Evolutionary conservation across 2,888 invertebrate species (phyloP).

Genomic region (Byasa hedistus): DNA sequence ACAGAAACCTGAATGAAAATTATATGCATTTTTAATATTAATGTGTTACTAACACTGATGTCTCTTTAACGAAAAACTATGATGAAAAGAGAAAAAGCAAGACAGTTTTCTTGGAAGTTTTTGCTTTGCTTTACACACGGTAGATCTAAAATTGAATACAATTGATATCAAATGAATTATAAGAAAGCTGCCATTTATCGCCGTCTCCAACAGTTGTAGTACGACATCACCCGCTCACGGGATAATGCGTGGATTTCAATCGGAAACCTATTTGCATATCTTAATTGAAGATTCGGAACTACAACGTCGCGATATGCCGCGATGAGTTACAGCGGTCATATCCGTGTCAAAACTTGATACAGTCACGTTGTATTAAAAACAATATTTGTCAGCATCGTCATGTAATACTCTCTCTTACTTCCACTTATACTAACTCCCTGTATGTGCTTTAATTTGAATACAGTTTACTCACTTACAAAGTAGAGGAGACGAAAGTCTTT

Average conservation of each 20-base stretch:
- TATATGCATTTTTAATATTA: too few species aligned
- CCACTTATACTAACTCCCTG: too few species aligned
- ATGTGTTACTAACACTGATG: too few species aligned
- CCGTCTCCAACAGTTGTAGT: constrained; percentile 12
- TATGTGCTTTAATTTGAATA: too few species aligned
- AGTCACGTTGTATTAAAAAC: not conserved
- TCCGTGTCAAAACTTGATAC: not conserved
- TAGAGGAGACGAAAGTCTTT: too few species aligned
- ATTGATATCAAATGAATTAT: constrained; percentile 14
- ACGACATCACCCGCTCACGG: constrained; percentile 3
- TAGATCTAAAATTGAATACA: constrained; percentile 3
- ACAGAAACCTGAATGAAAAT: too few species aligned
- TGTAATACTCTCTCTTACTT: too few species aligned
- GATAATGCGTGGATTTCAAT: constrained; percentile 29
- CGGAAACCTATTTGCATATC: constrained; percentile 27
- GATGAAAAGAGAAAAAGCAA: too few species aligned
- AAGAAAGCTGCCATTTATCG: constrained; percentile 7
- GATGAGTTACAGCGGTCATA: constrained; percentile 4
- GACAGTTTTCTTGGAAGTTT: too few species aligned
- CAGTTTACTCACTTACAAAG: too few species aligned
- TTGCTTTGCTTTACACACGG: not conserved
- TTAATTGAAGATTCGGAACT: constrained; percentile 28
- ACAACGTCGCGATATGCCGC: constrained; percentile 8
- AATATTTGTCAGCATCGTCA: too few species aligned
- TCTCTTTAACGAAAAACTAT: too few species aligned